phyloP scores from a whole-genome alignment of 2,113 vertebrate species.

The Oryzias celebensis region DNA sequence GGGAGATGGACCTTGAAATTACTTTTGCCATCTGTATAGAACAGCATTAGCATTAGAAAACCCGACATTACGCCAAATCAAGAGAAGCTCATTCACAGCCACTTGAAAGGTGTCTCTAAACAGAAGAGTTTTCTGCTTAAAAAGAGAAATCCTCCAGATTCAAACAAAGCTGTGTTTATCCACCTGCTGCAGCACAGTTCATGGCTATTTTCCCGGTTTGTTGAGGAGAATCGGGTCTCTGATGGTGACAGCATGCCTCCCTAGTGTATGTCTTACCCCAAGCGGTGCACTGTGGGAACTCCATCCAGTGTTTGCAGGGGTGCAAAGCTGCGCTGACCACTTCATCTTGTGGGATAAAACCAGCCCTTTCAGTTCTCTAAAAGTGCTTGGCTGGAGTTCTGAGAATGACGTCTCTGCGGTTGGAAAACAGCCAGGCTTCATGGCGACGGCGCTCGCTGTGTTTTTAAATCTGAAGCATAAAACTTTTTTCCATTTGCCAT shows the following conservation, averaged over 20 bases:
- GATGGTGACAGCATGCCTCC: conserved; percentile 63
- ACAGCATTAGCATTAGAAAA: conserved; percentile 70
- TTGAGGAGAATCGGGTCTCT: conserved; percentile 45
- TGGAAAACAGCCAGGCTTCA: conserved; percentile 25
- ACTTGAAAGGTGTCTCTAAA: conserved; percentile 41
- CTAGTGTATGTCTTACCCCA: conserved; percentile 51
- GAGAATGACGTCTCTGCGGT: conserved; percentile 43
- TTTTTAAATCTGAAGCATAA: too few species aligned
- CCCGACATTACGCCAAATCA: conserved; percentile 50
- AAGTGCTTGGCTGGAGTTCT: conserved; percentile 29
- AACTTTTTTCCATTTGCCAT: too few species aligned
- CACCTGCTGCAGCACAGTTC: conserved; percentile 60
- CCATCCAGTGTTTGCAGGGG: conserved; percentile 42
- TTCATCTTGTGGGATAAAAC: conserved; percentile 70
- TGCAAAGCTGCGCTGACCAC: conserved; percentile 60
- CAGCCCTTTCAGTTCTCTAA: conserved; percentile 49
- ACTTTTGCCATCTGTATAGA: conserved; percentile 65
- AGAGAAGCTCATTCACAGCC: conserved; percentile 50
- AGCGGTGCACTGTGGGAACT: conserved; percentile 44
- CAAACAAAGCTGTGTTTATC: conserved; percentile 56
- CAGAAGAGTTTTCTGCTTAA: conserved; percentile 28
- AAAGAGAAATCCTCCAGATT: conserved; percentile 36
- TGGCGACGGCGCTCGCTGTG: too few species aligned
- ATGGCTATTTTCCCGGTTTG: conserved; percentile 57
- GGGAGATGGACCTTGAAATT: conserved; percentile 63